Percentiles rank a stretch among this genome's conserved stretches.
Conservation (phyloP, 2,113 vertebrate genomes). For the Tricholaema leucomelas region DNA sequence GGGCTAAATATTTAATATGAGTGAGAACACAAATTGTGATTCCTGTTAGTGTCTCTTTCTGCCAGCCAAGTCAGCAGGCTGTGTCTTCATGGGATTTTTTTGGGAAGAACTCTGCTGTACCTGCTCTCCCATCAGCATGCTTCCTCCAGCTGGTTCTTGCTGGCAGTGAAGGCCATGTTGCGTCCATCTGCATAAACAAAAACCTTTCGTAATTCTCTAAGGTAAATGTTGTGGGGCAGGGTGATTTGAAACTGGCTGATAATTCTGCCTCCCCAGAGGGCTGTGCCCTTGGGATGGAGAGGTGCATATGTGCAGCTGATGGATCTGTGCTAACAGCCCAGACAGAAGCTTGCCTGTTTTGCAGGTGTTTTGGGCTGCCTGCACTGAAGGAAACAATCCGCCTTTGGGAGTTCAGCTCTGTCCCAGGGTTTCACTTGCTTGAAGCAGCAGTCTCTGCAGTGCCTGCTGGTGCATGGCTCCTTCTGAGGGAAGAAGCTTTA, state of each 20-base stretch:
- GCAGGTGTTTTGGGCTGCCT: neutral
- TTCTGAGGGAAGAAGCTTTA: neutral
- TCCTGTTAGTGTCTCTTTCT: neutral
- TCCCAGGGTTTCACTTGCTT: neutral
- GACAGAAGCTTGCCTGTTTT: neutral
- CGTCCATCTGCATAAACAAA: neutral
- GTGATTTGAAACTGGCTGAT: neutral
- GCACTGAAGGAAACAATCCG: neutral
- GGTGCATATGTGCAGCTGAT: neutral
- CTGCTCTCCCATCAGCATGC: neutral
- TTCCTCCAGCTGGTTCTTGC: conserved; percentile 3
- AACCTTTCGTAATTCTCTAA: neutral
- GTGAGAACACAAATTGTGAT: neutral
- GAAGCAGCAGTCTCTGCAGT: neutral
- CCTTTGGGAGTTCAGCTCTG: neutral
- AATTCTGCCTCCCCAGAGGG: neutral
- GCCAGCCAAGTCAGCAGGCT: neutral
- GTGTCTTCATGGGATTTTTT: neutral
- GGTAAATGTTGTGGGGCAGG: neutral
- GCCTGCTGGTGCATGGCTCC: neutral
- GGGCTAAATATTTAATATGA: neutral
- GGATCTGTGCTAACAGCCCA: neutral
- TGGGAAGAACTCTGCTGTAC: conserved; percentile 8
- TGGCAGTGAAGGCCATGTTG: neutral
- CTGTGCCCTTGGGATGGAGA: neutral